Percentiles rank a stretch among this genome's conserved stretches.
phyloP scores from a whole-genome alignment of 2,797 vertebrate genomes.

The Tarsius wallacei region DNA sequence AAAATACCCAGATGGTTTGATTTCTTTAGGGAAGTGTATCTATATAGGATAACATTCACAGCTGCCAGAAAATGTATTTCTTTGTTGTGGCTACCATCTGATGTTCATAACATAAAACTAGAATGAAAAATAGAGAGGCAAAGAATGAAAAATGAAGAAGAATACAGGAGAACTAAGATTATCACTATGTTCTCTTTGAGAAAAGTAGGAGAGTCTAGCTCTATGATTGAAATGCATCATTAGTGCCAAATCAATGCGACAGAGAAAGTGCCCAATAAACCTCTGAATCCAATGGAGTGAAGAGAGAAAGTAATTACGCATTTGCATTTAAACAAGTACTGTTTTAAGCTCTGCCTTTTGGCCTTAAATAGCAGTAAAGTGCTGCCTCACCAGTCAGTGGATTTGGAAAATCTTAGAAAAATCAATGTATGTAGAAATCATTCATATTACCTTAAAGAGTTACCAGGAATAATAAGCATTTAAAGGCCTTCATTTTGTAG shows the following conservation, averaged over 20 bases:
- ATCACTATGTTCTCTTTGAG: not conserved
- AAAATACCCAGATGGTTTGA: slow-evolving; percentile 76
- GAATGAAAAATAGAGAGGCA: slow-evolving; percentile 6
- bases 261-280: not conserved
- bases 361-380: not conserved
- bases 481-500: slow-evolving; percentile 49
- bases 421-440: not conserved
- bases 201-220: not conserved
- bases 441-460: slow-evolving; percentile 16
- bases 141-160: slow-evolving; percentile 42
- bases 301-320: not conserved
- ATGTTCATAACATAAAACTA: slow-evolving; percentile 57
- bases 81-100: slow-evolving; percentile 63
- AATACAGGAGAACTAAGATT: slow-evolving; percentile 35
- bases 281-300: not conserved
- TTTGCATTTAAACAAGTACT: not conserved
- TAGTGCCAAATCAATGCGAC: slow-evolving; percentile 37
- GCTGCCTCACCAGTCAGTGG: not conserved
- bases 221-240: not conserved
- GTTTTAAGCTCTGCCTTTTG: not conserved
- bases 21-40: slow-evolving; percentile 61
- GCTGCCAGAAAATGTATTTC: slow-evolving; percentile 72
- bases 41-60: slow-evolving; percentile 46
- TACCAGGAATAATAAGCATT: not conserved
- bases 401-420: not conserved